A percentile compares a stretch with the other conserved stretches of the same genome.
phyloP scores from a whole-genome alignment of 1,140 invertebrate species.

The Marisa cornuarietis region DNA sequence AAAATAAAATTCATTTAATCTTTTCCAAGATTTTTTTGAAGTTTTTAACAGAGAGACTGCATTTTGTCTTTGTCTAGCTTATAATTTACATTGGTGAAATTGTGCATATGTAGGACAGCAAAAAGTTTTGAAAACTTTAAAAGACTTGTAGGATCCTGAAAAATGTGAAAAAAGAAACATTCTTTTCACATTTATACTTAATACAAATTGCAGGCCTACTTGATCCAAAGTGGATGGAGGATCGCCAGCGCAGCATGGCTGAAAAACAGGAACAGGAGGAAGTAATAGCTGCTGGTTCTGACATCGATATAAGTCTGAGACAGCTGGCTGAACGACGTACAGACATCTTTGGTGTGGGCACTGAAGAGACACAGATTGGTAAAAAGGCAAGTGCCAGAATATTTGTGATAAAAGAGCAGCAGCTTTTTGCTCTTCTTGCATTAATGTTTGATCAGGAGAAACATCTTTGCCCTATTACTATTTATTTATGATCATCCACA shows the following conservation, averaged over 20 bases:
- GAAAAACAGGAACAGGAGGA: conserved; percentile 88
- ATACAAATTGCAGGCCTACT: conserved; percentile 73
- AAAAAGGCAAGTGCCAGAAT: conserved; percentile 77
- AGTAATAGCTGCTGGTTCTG: conserved; percentile 81
- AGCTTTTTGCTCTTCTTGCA: conserved; percentile 13
- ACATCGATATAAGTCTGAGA: conserved; percentile 95
- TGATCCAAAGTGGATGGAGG: conserved; percentile 98
- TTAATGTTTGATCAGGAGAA: background rate
- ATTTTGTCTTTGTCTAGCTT: no score
- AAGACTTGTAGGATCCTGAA: no score
- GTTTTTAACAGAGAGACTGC: no score
- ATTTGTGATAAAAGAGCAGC: background rate
- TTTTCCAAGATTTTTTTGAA: no score
- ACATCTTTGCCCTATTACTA: background rate
- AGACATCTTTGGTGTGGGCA: conserved; percentile 98
- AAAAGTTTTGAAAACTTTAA: no score
- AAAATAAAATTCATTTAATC: no score
- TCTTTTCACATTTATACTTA: no score
- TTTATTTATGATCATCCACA: background rate
- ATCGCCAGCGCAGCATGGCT: conserved; percentile 84
- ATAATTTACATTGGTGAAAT: no score
- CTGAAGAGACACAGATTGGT: conserved; percentile 97
- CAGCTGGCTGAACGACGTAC: conserved; percentile 97
- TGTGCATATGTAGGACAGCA: no score
- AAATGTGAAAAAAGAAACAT: no score